These are phyloP conservation scores for Sus scrofa DNA, from an alignment of 2,113 vertebrate genomes.

Conservation along the genomic window DNA sequence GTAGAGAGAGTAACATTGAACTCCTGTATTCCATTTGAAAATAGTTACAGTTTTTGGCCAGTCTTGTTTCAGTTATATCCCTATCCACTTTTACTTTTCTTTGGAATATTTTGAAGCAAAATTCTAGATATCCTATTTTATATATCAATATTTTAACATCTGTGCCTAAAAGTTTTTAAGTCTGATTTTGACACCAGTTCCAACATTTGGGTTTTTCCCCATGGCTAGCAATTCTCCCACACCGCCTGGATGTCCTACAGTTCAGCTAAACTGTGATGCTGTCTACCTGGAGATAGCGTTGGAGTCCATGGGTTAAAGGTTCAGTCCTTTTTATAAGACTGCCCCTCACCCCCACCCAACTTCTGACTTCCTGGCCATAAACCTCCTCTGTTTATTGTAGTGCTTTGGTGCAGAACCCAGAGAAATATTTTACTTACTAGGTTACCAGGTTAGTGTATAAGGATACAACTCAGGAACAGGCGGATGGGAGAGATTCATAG, in stretches of 20 bases:
- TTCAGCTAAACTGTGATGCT: neutral
- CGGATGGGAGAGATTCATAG: neutral
- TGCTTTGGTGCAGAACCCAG: neutral
- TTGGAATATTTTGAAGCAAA: constrained; percentile 24
- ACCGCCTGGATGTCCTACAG: neutral
- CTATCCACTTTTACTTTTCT: neutral
- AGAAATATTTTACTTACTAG: neutral
- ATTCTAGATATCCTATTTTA: neutral
- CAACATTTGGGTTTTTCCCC: neutral
- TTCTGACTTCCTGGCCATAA: too few relatives aligned
- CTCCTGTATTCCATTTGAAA: neutral
- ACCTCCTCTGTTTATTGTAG: neutral
- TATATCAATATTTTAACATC: neutral
- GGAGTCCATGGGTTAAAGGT: neutral
- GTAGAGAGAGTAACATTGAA: neutral
- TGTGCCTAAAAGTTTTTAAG: neutral
- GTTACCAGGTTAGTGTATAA: neutral
- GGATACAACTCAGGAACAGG: neutral
- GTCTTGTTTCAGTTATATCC: neutral
- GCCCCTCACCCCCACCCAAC: neutral
- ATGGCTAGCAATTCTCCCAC: neutral
- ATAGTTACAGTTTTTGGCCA: neutral
- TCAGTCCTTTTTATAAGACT: neutral
- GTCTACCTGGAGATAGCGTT: neutral
- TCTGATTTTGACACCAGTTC: neutral